Evolutionary conservation across 2,797 vertebrate species (phyloP).

Genomic region (Poeciliopsis presidionis): DNA sequence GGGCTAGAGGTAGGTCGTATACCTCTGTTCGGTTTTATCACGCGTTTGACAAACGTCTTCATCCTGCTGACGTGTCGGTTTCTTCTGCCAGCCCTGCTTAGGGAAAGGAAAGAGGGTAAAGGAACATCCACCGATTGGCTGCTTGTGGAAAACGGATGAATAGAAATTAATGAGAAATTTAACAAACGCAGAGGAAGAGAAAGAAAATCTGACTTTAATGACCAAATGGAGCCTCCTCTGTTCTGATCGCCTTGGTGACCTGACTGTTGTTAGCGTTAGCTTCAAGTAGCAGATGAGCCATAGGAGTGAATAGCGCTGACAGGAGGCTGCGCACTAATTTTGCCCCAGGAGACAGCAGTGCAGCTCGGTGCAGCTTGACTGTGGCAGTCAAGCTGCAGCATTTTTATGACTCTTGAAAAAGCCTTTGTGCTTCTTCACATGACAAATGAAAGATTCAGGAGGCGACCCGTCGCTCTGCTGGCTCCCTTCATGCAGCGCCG

Average conservation of each 20-base stretch:
- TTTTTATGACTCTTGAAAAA: constrained; percentile 33
- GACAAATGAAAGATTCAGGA: constrained; percentile 24
- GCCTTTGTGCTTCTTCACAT: constrained; percentile 23
- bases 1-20: constrained; percentile 34
- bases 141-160: constrained; percentile 17
- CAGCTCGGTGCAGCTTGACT: constrained; percentile 19
- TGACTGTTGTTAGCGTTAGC: constrained; percentile 69
- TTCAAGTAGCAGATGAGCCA: constrained; percentile 62
- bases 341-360: constrained; percentile 45
- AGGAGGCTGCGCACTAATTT: constrained; percentile 58
- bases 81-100: constrained; percentile 19
- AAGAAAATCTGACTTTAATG: constrained; percentile 76
- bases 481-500: constrained; percentile 5
- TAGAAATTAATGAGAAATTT: constrained; percentile 19
- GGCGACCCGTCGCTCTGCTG: neutral
- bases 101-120: constrained; percentile 33
- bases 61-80: constrained; percentile 54
- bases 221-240: constrained; percentile 59
- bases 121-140: constrained; percentile 1
- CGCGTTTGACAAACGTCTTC: constrained; percentile 64
- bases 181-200: constrained; percentile 46
- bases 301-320: constrained; percentile 57
- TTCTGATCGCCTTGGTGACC: constrained; percentile 67
- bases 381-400: constrained; percentile 26
- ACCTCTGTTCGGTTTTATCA: constrained; percentile 67